Conservation (phyloP, 2,797 vertebrate genomes). For the Diceros bicornis region DNA sequence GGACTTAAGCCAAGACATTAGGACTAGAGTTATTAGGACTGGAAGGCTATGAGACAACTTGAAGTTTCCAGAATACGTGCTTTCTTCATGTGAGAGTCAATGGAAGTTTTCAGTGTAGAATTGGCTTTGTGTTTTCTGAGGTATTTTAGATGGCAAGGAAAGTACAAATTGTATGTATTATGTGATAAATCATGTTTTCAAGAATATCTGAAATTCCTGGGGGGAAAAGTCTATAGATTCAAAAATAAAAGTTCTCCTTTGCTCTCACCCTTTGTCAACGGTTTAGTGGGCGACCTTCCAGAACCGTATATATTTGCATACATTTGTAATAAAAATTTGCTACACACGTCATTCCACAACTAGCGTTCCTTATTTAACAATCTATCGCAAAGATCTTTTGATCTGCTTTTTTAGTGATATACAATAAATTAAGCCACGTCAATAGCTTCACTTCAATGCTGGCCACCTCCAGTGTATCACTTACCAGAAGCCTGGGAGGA, state of each 20-base stretch:
- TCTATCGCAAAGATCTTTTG: not conserved
- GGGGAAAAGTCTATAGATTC: not conserved
- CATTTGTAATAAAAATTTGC: not conserved
- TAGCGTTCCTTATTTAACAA: not conserved
- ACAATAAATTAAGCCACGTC: not conserved
- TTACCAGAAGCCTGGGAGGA: not conserved
- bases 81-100: not conserved
- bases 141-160: not conserved
- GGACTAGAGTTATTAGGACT: not conserved
- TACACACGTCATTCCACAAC: not conserved
- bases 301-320: not conserved
- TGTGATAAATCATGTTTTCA: not conserved
- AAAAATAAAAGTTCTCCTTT: not conserved
- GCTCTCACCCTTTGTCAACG: not conserved
- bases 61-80: not conserved
- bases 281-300: not conserved
- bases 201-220: not conserved
- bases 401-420: not conserved
- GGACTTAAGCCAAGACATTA: not conserved
- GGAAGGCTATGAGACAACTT: not conserved
- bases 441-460: not conserved
- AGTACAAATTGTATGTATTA: not conserved
- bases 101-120: accelerated
- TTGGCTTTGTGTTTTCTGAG: not conserved
- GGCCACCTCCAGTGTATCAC: not conserved